Evolutionary conservation across 53 echinoderm and acorn worm species (phyloP).

Genomic region (Glandiceps talaboti): DNA sequence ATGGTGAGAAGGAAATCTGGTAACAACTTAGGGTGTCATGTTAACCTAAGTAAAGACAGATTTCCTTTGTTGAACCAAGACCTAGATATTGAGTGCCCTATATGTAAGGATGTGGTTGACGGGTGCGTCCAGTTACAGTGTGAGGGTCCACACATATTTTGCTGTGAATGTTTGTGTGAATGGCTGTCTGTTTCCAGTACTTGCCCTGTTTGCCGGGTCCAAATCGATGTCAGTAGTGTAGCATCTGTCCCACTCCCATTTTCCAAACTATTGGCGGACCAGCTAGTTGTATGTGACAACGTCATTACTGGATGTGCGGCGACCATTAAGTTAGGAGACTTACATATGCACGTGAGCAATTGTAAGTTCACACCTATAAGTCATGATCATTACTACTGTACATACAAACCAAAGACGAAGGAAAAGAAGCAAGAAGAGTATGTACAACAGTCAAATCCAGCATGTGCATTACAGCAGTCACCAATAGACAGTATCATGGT

Average conservation of each 20-base stretch:
- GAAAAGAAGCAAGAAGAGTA: too few relatives aligned
- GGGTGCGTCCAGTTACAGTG: not conserved
- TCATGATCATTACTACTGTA: too few relatives aligned
- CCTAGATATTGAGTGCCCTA: not conserved
- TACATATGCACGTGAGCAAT: not conserved
- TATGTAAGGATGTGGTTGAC: not conserved
- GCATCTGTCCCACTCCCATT: too few relatives aligned
- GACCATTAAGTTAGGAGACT: too few relatives aligned
- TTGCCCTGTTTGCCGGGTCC: not conserved
- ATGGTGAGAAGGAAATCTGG: not conserved
- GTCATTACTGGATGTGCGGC: too few relatives aligned
- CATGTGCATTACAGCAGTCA: not conserved
- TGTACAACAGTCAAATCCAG: too few relatives aligned
- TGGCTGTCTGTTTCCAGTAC: not conserved
- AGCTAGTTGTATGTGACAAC: too few relatives aligned
- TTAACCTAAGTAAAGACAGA: not conserved
- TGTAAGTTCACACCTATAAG: too few relatives aligned
- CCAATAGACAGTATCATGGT: not conserved
- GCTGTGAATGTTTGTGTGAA: not conserved
- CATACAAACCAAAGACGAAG: too few relatives aligned
- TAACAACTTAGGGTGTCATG: not conserved
- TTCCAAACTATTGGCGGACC: too few relatives aligned
- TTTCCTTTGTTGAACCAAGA: not conserved
- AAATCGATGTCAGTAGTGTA: not conserved
- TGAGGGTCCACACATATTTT: not conserved